Percentiles rank a stretch among this genome's conserved stretches.
These are phyloP conservation scores for Heliconius nattereri DNA, from an alignment of 1,140 invertebrate genomes.

Conservation along the genomic window DNA sequence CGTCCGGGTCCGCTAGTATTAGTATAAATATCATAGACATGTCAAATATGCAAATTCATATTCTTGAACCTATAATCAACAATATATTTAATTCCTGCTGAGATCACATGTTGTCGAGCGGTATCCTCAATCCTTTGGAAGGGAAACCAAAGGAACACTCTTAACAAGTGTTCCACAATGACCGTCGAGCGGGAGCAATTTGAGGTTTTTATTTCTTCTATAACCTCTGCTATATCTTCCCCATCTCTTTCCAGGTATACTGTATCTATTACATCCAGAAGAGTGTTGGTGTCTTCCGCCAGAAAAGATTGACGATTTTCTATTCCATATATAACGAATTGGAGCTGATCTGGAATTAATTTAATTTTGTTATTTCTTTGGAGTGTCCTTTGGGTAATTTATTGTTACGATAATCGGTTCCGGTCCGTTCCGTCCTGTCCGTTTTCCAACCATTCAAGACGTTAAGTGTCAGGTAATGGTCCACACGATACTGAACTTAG, in stretches of 20 bases:
- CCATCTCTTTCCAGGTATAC: slow-evolving; percentile 22
- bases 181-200: neutral
- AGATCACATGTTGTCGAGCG: neutral
- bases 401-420: too few species aligned
- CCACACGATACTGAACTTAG: too few species aligned
- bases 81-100: neutral
- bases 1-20: too few species aligned
- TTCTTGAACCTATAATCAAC: neutral
- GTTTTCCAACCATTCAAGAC: too few species aligned
- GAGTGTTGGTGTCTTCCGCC: slow-evolving; percentile 24
- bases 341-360: slow-evolving; percentile 26
- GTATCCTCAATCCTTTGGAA: neutral
- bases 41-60: neutral
- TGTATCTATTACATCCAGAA: slow-evolving; percentile 34
- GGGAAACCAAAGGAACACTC: neutral
- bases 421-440: too few species aligned
- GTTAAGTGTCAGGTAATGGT: too few species aligned
- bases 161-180: neutral
- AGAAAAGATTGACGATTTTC: slow-evolving; percentile 17
- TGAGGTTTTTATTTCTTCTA: slow-evolving; percentile 5
- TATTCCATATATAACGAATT: slow-evolving; percentile 17
- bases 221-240: slow-evolving; percentile 10
- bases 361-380: neutral
- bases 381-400: too few species aligned
- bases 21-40: neutral